A percentile compares a stretch with the other conserved stretches of the same genome.
These are phyloP conservation scores for Cryptus armator DNA, from an alignment of 2,888 invertebrate species.

Conservation along the genomic window DNA sequence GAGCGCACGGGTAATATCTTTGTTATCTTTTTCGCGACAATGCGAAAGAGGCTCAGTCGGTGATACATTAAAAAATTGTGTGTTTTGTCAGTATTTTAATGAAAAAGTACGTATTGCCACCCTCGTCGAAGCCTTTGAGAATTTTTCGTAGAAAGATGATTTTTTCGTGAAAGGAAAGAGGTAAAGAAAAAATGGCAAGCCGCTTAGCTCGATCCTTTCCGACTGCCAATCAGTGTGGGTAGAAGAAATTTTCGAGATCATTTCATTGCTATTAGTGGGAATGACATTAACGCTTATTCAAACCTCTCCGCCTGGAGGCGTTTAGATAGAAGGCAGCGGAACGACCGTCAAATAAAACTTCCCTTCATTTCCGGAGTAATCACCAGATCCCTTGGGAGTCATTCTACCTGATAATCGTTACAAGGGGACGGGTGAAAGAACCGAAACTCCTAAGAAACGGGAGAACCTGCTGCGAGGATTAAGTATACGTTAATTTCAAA, in stretches of 20 bases:
- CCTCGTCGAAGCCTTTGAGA: no score
- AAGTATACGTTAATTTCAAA: slow-evolving; percentile 21
- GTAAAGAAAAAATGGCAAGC: slow-evolving; percentile 32
- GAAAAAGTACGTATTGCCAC: no score
- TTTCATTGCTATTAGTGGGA: slow-evolving; percentile 24
- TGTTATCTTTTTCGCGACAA: no score
- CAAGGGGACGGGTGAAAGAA: neutral
- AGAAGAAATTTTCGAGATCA: slow-evolving; percentile 4
- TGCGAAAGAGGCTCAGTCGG: neutral
- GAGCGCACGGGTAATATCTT: no score
- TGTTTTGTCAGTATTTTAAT: no score
- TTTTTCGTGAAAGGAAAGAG: neutral
- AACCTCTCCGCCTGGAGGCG: slow-evolving; percentile 13
- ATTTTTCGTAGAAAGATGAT: no score
- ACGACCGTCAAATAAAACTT: slow-evolving; percentile 50
- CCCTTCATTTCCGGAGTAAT: slow-evolving; percentile 48
- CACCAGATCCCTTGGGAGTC: slow-evolving; percentile 39
- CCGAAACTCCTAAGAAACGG: slow-evolving; percentile 12
- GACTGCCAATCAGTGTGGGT: neutral
- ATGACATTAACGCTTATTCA: slow-evolving; percentile 32
- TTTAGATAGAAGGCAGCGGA: neutral
- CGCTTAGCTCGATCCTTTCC: slow-evolving; percentile 12
- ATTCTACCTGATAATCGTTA: slow-evolving; percentile 39
- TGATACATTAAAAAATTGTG: no score
- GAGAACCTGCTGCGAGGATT: neutral